A percentile compares a stretch with the other conserved stretches of the same genome.
Evolutionary conservation across 2,888 invertebrate genomes (phyloP).

Genomic region (Mesorhabditis sp.): DNA sequence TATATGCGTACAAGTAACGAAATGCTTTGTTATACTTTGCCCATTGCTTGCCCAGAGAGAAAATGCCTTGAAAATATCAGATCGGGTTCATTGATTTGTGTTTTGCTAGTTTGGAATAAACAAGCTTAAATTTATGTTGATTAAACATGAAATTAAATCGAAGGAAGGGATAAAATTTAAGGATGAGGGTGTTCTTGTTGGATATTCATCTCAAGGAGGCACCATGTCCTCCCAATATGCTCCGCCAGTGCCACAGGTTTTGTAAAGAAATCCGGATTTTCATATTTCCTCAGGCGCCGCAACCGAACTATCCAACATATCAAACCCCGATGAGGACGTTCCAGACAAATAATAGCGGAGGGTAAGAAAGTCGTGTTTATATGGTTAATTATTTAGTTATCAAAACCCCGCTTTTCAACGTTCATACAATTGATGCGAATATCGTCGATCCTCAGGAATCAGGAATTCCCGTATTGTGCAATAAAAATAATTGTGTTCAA

Average conservation of each 20-base stretch:
- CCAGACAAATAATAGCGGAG: constrained; percentile 2
- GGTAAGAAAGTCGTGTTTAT: background rate
- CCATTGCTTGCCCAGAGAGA: too few species aligned
- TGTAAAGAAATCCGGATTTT: too few species aligned
- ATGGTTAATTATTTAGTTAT: background rate
- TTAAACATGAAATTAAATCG: background rate
- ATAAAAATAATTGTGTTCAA: too few species aligned
- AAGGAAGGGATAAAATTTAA: background rate
- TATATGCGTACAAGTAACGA: too few species aligned
- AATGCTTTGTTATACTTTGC: too few species aligned
- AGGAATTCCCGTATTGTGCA: background rate
- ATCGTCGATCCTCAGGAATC: background rate
- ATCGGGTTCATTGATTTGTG: too few species aligned
- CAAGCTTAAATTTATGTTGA: too few species aligned
- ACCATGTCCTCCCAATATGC: constrained; percentile 2
- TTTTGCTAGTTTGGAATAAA: too few species aligned
- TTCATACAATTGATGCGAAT: background rate
- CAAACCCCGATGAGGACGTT: background rate
- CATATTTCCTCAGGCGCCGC: background rate
- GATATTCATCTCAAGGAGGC: constrained; percentile 5
- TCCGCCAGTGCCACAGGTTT: background rate
- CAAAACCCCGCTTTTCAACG: background rate
- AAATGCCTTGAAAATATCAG: too few species aligned
- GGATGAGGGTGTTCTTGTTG: constrained; percentile 1
- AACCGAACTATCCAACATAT: background rate